Evolutionary conservation across 2,888 invertebrate genomes (phyloP), one percentile per base, ranked within the genome.

Genomic region (Parelbella ahira): DNA sequence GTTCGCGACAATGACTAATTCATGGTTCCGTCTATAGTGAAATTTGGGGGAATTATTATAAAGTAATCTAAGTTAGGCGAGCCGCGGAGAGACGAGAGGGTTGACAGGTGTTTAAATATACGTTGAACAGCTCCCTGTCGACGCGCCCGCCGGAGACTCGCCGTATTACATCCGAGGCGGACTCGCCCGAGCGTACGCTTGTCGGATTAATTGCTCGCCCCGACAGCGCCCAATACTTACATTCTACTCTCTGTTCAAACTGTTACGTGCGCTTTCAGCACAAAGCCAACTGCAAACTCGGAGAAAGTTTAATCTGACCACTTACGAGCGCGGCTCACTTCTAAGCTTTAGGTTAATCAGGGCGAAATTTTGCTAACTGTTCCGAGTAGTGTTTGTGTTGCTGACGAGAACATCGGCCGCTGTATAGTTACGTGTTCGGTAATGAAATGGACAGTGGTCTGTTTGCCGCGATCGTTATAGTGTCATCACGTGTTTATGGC

Each of bases 21-120:
- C 75, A 74, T 75, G 69, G 63, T 76, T 71, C 71, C 62, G 66
- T 70, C 68, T 72, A 63, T 68, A 72, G 68, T 69, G 67, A 72
- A 70, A 74, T 75, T 73, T 69, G 64, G 63, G 60, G 51, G 66
- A 67, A 76, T 82, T 76, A 82, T 82, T 84, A 81, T 77, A 78
- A 81, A 81, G 84, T 79, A 83, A 86, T 86, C 77, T 79, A 82
- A 84, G 80, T 86, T 84, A 73, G 74, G 49, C 71, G 70, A 71
- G 60, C 68, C 70, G 65, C 58, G 60, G 68, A 64, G 65, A 64
- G 65, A 66, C 65, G 68, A 62, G 69, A 64, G 68, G 66, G 69
- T 67, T 79, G 81, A 76, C 78, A 83, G 78, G 75, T 82, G 79
- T 76, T 81, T 74, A 78, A 77, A 77, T 78, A 76, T 72, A 77